These are phyloP conservation scores for Blomia tropicalis DNA, from an alignment of 2,888 invertebrate genomes.

Conservation along the genomic window DNA sequence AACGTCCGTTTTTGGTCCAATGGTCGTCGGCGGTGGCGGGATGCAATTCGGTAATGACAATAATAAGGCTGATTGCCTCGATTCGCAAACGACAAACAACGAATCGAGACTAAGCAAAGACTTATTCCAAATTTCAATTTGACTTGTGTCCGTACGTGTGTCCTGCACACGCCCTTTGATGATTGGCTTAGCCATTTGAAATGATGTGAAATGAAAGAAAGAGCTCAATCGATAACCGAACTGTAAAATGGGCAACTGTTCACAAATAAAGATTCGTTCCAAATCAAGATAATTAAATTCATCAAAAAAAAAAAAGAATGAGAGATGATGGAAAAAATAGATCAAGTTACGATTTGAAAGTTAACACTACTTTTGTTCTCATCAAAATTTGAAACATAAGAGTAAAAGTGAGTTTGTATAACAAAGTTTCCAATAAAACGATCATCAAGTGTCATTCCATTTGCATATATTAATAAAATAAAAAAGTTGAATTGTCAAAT, in stretches of 20 bases:
- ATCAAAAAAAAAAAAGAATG: not conserved
- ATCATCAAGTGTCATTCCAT: too few species aligned
- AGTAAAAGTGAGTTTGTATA: too few species aligned
- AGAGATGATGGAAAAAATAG: too few species aligned
- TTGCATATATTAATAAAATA: too few species aligned
- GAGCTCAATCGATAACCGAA: not conserved
- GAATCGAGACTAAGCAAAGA: not conserved
- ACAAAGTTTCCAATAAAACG: too few species aligned
- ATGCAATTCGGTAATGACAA: slow-evolving; percentile 1
- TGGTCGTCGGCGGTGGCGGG: not conserved
- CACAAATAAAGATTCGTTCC: not conserved
- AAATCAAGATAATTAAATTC: not conserved
- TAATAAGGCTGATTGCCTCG: not conserved
- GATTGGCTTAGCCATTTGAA: not conserved
- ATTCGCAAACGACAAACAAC: not conserved
- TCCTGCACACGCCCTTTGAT: not conserved
- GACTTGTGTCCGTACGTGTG: not conserved
- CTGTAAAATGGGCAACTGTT: not conserved
- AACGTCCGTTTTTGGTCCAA: not conserved
- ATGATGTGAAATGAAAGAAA: not conserved
- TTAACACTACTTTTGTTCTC: too few species aligned
- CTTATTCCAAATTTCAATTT: too few species aligned
- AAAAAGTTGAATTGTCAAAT: too few species aligned
- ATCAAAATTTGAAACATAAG: too few species aligned
- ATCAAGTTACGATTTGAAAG: too few species aligned